Evolutionary conservation across 1,140 invertebrate species (phyloP).

Genomic region (Liolophura sinensis): DNA sequence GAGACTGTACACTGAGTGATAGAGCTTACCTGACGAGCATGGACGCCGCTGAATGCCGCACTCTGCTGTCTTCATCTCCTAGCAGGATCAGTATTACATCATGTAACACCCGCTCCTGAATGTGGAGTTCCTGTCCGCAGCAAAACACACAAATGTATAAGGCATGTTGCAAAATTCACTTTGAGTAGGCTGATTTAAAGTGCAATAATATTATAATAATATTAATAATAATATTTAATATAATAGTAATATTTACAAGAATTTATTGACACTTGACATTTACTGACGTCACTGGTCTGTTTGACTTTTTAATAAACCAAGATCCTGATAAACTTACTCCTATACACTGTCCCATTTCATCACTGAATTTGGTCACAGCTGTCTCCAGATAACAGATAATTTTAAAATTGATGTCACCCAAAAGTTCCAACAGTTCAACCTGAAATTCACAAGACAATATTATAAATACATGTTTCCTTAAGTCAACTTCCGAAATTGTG

Average conservation of each 20-base stretch:
- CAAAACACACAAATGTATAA: constrained; percentile 4
- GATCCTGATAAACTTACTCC: constrained; percentile 41
- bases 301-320: too few species aligned
- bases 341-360: constrained; percentile 36
- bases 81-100: constrained; percentile 69
- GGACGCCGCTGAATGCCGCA: constrained; percentile 71
- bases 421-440: constrained; percentile 67
- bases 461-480: too few species aligned
- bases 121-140: constrained; percentile 34
- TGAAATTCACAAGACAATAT: constrained; percentile 27
- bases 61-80: constrained; percentile 76
- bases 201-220: too few species aligned
- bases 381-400: constrained; percentile 54
- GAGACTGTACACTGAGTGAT: background rate
- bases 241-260: too few species aligned
- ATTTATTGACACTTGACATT: too few species aligned
- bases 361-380: constrained; percentile 27
- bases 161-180: too few species aligned
- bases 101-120: constrained; percentile 68
- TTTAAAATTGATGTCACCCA: constrained; percentile 66
- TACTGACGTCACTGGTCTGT: too few species aligned
- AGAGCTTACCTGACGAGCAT: constrained; percentile 70
- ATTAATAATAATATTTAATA: too few species aligned
- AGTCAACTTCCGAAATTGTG: too few species aligned
- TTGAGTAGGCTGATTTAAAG: too few species aligned